A percentile compares a stretch with the other conserved stretches of the same genome.
These are phyloP conservation scores for Apamea crenata DNA, from an alignment of 2,888 invertebrate species.

Conservation along the genomic window DNA sequence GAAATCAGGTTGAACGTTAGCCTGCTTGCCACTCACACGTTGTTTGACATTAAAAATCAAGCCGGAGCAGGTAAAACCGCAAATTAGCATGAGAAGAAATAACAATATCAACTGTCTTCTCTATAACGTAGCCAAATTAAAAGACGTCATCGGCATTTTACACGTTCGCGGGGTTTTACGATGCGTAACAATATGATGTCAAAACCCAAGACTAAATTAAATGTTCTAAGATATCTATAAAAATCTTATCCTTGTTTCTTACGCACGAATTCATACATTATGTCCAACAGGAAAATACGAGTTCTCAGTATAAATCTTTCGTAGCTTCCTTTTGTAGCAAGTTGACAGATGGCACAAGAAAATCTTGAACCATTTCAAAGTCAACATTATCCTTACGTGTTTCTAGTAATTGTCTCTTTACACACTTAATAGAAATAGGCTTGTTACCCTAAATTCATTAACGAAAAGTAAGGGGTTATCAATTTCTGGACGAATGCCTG, in stretches of 20 bases:
- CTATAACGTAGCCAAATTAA: not conserved
- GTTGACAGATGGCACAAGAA: slow-evolving; percentile 32
- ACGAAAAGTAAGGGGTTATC: not conserved
- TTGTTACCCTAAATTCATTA: not conserved
- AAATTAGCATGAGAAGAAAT: not conserved
- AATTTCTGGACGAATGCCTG: not conserved
- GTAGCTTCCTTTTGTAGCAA: slow-evolving; percentile 29
- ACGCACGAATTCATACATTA: slow-evolving; percentile 11
- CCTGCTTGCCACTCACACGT: not conserved
- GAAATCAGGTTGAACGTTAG: not conserved
- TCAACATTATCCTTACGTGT: slow-evolving; percentile 5
- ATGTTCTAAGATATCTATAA: slow-evolving; percentile 35
- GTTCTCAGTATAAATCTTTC: slow-evolving; percentile 48
- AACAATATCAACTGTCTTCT: not conserved
- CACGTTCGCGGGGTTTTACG: slow-evolving; percentile 2
- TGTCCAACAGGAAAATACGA: slow-evolving; percentile 55
- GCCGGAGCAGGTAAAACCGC: not conserved
- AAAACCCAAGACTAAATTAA: slow-evolving; percentile 4
- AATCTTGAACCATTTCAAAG: slow-evolving; percentile 34
- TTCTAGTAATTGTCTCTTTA: slow-evolving; percentile 11
- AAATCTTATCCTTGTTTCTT: slow-evolving; percentile 41
- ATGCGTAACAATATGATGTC: not conserved
- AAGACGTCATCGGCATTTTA: slow-evolving; percentile 8
- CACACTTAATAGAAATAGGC: too few relatives aligned
- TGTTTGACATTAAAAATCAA: not conserved